Conservation (phyloP, 2,888 invertebrate species). For the Diplolepis rosae region DNA sequence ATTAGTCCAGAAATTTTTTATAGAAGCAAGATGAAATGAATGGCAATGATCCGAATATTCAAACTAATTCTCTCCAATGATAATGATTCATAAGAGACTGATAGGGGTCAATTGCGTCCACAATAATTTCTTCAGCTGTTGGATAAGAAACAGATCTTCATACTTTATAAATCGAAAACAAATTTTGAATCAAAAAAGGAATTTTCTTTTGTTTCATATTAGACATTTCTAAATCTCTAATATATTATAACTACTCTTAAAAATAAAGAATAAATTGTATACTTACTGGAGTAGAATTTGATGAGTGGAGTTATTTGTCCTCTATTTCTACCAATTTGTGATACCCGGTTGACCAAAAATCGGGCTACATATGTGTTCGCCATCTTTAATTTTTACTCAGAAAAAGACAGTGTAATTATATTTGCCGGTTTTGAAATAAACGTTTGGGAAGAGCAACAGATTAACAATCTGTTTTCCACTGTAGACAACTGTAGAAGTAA, state of each 20-base stretch:
- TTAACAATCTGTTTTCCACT: no score
- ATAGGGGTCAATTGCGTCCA: neutral
- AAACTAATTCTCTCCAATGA: no score
- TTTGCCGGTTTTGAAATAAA: no score
- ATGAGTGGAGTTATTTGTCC: neutral
- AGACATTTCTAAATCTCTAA: neutral
- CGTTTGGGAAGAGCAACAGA: no score
- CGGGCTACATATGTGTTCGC: neutral
- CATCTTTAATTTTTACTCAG: neutral
- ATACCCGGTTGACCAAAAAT: neutral
- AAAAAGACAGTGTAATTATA: no score
- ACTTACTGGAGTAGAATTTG: slow-evolving; percentile 19
- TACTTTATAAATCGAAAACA: no score
- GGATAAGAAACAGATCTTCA: neutral
- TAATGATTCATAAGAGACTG: no score
- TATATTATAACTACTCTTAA: no score
- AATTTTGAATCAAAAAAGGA: no score
- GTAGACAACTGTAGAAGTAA: no score
- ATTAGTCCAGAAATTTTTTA: neutral
- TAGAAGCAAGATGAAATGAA: neutral
- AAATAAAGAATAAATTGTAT: neutral
- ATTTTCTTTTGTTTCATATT: neutral
- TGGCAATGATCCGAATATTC: no score
- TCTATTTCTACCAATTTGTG: neutral
- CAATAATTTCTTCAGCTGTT: neutral